These are phyloP conservation scores for Takifugu flavidus DNA, from an alignment of 2,113 vertebrate genomes.

Conservation along the genomic window DNA sequence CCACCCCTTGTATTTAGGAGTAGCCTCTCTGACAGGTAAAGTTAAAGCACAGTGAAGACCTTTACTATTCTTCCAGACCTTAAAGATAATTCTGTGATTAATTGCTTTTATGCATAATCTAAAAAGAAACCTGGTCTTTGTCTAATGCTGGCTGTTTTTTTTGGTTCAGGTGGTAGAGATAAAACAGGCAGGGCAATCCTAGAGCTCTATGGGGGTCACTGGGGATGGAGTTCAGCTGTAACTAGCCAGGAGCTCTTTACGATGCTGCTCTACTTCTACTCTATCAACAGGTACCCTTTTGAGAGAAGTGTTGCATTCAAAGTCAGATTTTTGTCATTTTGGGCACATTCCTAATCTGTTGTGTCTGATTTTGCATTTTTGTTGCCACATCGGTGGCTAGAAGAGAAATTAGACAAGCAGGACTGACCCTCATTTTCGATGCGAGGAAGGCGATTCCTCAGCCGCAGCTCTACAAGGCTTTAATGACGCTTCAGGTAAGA, in stretches of 20 bases:
- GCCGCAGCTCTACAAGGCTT: slow-evolving; percentile 73
- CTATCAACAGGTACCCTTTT: slow-evolving; percentile 79
- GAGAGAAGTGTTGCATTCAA: too few relatives aligned
- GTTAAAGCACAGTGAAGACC: neutral
- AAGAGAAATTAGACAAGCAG: slow-evolving; percentile 72
- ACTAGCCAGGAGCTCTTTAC: slow-evolving; percentile 73
- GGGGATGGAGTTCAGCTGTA: slow-evolving; percentile 73
- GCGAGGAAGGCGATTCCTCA: slow-evolving; percentile 75
- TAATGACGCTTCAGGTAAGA: slow-evolving; percentile 80
- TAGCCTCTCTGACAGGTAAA: slow-evolving; percentile 85
- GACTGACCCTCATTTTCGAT: slow-evolving; percentile 81
- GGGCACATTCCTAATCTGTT: neutral
- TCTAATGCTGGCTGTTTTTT: neutral
- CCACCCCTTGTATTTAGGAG: slow-evolving; percentile 76
- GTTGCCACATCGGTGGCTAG: slow-evolving; percentile 51
- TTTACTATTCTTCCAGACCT: too few relatives aligned
- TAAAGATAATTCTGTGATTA: neutral
- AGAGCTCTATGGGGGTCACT: slow-evolving; percentile 78
- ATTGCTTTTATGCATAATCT: too few relatives aligned
- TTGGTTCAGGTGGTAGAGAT: slow-evolving; percentile 81
- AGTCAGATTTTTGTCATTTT: neutral
- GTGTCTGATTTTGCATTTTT: neutral
- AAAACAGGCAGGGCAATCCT: slow-evolving; percentile 79
- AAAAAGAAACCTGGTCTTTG: too few relatives aligned
- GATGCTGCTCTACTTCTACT: slow-evolving; percentile 81